phyloP scores from a whole-genome alignment of 2,888 invertebrate genomes.

The Eustalomyia histrio region DNA sequence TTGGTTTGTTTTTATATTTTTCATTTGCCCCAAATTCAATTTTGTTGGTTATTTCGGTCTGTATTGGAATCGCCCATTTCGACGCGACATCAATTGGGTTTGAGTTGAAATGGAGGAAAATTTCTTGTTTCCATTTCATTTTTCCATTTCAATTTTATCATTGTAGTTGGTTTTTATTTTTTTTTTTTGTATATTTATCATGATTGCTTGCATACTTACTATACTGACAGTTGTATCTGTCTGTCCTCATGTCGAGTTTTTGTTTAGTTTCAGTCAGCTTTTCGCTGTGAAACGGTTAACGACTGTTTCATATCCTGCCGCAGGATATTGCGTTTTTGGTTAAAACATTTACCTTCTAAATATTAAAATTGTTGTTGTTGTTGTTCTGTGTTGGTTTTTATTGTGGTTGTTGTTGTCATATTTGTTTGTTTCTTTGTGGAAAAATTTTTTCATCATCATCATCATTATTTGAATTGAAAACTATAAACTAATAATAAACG shows the following conservation, averaged over 20 bases:
- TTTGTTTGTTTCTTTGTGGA: background rate
- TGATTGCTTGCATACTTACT: conserved; percentile 16
- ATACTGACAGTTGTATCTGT: conserved; percentile 29
- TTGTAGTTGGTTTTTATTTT: conserved; percentile 40
- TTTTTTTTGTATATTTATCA: conserved; percentile 24
- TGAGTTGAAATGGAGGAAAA: background rate
- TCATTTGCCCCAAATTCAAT: background rate
- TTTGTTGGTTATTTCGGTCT: background rate
- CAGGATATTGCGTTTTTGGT: conserved; percentile 49
- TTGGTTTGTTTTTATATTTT: conserved; percentile 5
- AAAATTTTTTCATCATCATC: background rate
- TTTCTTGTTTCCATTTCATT: conserved; percentile 14
- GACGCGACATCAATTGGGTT: background rate
- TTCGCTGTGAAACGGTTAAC: conserved; percentile 61
- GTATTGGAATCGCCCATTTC: background rate
- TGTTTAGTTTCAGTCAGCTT: conserved; percentile 52
- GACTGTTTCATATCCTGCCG: conserved; percentile 60
- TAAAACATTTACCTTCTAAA: background rate
- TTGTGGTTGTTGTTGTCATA: background rate
- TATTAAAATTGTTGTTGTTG: background rate
- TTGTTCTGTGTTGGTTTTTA: background rate
- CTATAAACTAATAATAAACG: conserved; percentile 3
- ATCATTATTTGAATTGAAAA: conserved; percentile 7
- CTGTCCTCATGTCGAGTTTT: conserved; percentile 36
- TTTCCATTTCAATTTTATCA: conserved; percentile 42